Evolutionary conservation across 92 coral and sea anemone species (phyloP), one percentile per base, ranked within the genome.

Genomic region (Heliopora coerulea): DNA sequence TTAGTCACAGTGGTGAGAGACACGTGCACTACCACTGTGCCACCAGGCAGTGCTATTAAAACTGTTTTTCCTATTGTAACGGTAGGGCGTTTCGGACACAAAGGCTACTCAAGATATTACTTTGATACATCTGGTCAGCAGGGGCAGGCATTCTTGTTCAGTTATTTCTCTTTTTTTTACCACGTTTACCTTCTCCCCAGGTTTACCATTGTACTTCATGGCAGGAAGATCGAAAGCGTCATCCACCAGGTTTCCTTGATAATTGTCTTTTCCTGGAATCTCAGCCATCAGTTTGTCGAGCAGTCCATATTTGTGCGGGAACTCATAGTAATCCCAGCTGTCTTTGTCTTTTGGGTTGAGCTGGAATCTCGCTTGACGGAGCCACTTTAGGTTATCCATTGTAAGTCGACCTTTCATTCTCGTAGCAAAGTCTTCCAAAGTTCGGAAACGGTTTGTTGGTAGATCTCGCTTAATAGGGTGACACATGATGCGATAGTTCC

Each of bases 401-500:
- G 61, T 78, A 31, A 57, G 48, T 24, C 72, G 57, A n/a, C 49
- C 44, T 11, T 56, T 59, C 75, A 78, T 78, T 54, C 82, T 68
- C 18, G 62, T 34, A 48, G 26, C 64, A 54, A 78, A 49, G 21
- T 78, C 82, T 56, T 78, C 82, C 18, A 78, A 56, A 0, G 65
- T 72, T 33, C 82, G 74, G 60, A 78, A 64, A 6, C 74, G 75
- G 58, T 79, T 79, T 49, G 59, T 27, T 8, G 83, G 91, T 17
- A 88, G 14, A 54, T 88, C 91, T 1, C 86, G 75, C 28, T 79
- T 81, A 8, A 87, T 14, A 40, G 91, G 91, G 30, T 87, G 88
- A 49, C 91, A 87, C 81, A 72, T 49, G 34, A 87, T 87, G 3
- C 91, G 91, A 49, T 87, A 87, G 78, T 87, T 87, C 91, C 88